These are phyloP conservation scores for Amazona guildingii DNA, from an alignment of 2,113 vertebrate species.

Conservation along the genomic window DNA sequence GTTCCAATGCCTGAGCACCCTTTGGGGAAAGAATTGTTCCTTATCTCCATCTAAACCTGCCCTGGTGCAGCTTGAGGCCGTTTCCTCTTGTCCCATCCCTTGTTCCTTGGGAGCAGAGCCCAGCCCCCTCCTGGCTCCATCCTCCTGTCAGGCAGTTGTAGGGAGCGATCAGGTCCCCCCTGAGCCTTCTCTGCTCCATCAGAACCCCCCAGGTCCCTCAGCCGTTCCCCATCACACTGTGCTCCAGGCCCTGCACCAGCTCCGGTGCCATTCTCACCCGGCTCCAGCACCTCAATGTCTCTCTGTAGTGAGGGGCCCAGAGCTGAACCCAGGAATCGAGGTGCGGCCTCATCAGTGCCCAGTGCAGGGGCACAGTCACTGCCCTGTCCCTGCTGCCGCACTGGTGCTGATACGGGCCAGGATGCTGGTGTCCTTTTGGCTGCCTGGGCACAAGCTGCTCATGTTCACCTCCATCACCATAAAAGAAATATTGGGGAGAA, in stretches of 20 bases:
- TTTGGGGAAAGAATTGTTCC: neutral
- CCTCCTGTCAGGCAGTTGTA: neutral
- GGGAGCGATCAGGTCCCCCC: neutral
- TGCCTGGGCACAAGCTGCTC: neutral
- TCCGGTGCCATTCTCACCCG: accelerated
- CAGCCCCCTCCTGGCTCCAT: no score
- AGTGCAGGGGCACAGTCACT: neutral
- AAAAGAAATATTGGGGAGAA: neutral
- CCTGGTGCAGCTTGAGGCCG: no score
- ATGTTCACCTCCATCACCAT: neutral
- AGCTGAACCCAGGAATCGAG: neutral
- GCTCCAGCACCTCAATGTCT: neutral
- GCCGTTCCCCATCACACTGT: neutral
- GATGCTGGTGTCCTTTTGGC: neutral
- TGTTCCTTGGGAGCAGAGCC: no score
- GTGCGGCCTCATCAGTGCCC: neutral
- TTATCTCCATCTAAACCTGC: accelerated
- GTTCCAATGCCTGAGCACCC: accelerated
- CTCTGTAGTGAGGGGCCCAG: neutral
- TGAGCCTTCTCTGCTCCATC: neutral
- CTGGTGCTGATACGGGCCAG: neutral
- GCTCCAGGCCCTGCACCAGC: neutral
- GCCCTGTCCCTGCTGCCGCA: neutral
- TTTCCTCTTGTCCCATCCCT: no score
- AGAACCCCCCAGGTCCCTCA: neutral